Evolutionary conservation across 2,113 vertebrate genomes (phyloP), one percentile per base, ranked within the genome.

Genomic region (Phaethon lepturus): DNA sequence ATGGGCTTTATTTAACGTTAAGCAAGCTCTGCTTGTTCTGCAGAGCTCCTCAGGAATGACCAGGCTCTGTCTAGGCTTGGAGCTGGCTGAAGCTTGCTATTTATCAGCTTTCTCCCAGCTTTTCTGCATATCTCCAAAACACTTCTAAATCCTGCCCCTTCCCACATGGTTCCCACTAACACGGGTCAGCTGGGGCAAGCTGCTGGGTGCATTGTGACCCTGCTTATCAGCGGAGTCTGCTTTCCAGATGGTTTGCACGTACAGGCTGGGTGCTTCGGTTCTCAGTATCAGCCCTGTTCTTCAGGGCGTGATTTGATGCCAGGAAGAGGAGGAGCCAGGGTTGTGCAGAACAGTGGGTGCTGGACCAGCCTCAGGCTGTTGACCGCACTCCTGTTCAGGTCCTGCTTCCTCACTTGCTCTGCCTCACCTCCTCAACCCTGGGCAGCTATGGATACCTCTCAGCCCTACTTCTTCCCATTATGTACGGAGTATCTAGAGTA

Each of bases 21-120:
- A 91, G 86, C 83, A 85, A 96, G 90, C 73, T 87, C 73, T 93
- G 81, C 86, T 93, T 92, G 86, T 85, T 92, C 90, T 96, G 80
- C 90, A 82, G 58, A 77, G 84, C 74, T 94, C 69, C 74, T 81
- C 67, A 83, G 95, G 90, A 95, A 87, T 89, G 89, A 88, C 84
- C 4, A 4, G n/a, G 25, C n/a, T 81, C 88, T 73, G 72, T 95
- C 84, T 95, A 75, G 84, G 78, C 89, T 92, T 73, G 75, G 82
- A 93, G 62, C 55, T 94, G 85, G 62, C 86, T 94, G 82, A 87
- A 28, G 18, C 55, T 94, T 90, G 64, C 83, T 88, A 33, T 93
- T 91, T 93, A 86, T 89, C 85, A 90, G 62, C 77, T 89, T 94
- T 91, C 83, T 96, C 71, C 33, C 73, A 94, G 79, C 85, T 92